Percentiles rank a stretch among this genome's conserved stretches.
Conservation (phyloP, 2,888 invertebrate genomes). For the Rotaria macrura region DNA sequence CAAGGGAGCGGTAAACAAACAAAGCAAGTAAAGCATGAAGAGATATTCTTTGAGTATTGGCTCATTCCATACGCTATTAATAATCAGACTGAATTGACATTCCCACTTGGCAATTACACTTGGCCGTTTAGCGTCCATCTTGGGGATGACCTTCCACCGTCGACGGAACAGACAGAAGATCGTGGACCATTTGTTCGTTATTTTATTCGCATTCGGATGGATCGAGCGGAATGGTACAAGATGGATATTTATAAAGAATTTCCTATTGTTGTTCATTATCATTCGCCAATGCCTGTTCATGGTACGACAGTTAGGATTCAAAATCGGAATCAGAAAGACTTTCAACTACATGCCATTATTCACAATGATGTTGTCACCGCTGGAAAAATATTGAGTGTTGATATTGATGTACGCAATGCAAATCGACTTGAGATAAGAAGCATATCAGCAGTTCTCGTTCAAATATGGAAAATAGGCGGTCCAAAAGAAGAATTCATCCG, state of each 20-base stretch:
- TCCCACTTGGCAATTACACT: neutral
- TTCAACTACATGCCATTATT: neutral
- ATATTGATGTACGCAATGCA: neutral
- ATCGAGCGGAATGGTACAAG: neutral
- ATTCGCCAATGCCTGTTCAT: neutral
- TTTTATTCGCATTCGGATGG: neutral
- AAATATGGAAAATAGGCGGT: neutral
- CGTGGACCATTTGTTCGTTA: neutral
- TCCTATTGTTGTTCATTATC: neutral
- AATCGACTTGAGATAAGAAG: neutral
- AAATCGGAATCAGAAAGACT: neutral
- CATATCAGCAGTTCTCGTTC: neutral
- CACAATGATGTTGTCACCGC: neutral
- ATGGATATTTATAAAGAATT: neutral
- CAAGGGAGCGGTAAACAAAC: too few species aligned
- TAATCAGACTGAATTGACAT: neutral
- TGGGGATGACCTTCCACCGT: neutral
- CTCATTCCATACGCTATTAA: neutral
- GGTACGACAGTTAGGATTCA: neutral
- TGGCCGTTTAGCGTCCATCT: neutral
- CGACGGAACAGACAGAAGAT: neutral
- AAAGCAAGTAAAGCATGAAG: neutral
- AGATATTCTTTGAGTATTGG: neutral
- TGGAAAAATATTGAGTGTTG: neutral
- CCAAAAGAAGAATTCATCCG: neutral